These are phyloP conservation scores for Cynoglossus semilaevis DNA, from an alignment of 2,113 vertebrate species.

Conservation along the genomic window DNA sequence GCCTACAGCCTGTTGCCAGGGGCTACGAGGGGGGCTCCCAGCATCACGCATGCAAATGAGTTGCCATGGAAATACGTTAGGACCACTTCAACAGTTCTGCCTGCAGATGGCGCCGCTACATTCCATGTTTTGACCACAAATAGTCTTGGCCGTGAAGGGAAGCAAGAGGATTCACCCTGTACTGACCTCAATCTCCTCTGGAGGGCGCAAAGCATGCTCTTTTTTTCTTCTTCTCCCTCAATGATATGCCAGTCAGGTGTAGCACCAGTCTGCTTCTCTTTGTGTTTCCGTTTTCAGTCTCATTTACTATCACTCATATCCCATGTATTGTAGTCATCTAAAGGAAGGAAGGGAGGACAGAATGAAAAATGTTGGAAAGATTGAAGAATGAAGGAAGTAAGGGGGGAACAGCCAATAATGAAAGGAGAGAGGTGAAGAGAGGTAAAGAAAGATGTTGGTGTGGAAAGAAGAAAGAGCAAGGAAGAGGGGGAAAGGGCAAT, in stretches of 20 bases:
- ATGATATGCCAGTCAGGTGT: constrained; percentile 20
- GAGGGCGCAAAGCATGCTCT: constrained; percentile 5
- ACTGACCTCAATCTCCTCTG: no score
- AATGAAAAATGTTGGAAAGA: not conserved
- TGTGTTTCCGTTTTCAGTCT: not conserved
- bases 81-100: constrained; percentile 29
- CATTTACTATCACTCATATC: no score
- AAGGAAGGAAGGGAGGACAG: not conserved
- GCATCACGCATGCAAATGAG: constrained; percentile 43
- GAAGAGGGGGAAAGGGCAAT: not conserved
- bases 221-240: not conserved
- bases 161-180: not conserved
- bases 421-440: not conserved
- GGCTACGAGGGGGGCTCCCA: constrained; percentile 41
- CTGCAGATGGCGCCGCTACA: constrained; percentile 70
- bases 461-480: not conserved
- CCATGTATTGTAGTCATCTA: no score
- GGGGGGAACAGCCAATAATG: not conserved
- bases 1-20: constrained; percentile 66
- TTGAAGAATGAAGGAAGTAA: no score
- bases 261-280: constrained; percentile 1
- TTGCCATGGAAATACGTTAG: constrained; percentile 72
- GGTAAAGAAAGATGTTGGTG: not conserved
- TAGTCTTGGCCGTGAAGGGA: not conserved
- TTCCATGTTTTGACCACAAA: constrained; percentile 3